Evolutionary conservation across 2,888 invertebrate species (phyloP).

Genomic region (Cantharis rustica): DNA sequence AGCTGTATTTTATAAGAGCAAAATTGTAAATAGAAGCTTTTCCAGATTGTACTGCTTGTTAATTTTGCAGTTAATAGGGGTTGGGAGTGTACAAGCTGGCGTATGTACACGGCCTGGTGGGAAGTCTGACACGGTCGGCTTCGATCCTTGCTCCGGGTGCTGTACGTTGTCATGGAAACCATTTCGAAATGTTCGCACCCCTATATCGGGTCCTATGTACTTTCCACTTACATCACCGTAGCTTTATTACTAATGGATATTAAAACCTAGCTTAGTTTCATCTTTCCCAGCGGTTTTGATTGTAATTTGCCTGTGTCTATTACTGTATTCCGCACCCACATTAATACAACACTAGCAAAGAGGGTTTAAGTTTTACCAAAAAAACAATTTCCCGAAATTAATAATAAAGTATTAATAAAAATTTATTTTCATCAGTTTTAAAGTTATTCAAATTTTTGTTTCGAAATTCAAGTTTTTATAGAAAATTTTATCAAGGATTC

Average conservation of each 20-base stretch:
- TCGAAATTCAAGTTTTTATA: no score
- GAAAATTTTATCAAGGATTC: neutral
- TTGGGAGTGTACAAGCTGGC: conserved; percentile 53
- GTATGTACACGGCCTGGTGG: conserved; percentile 58
- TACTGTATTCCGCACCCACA: neutral
- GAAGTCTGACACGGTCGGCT: conserved; percentile 57
- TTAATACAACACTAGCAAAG: neutral
- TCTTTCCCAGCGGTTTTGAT: neutral
- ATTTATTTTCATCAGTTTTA: neutral
- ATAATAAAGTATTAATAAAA: no score
- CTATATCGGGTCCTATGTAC: conserved; percentile 22
- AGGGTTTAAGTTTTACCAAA: neutral
- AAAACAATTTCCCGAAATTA: neutral
- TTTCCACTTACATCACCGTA: conserved; percentile 30
- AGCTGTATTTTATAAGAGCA: conserved; percentile 10
- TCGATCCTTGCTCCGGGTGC: conserved; percentile 56
- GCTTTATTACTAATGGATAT: conserved; percentile 31
- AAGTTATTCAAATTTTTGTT: neutral
- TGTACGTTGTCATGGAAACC: conserved; percentile 50
- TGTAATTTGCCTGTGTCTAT: neutral
- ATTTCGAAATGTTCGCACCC: conserved; percentile 30
- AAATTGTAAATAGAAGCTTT: conserved; percentile 5
- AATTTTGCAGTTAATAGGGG: conserved; percentile 31
- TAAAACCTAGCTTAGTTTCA: conserved; percentile 22
- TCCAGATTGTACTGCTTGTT: conserved; percentile 27